Conservation (phyloP, 1,140 invertebrate genomes). For the Coelopa frigida region DNA sequence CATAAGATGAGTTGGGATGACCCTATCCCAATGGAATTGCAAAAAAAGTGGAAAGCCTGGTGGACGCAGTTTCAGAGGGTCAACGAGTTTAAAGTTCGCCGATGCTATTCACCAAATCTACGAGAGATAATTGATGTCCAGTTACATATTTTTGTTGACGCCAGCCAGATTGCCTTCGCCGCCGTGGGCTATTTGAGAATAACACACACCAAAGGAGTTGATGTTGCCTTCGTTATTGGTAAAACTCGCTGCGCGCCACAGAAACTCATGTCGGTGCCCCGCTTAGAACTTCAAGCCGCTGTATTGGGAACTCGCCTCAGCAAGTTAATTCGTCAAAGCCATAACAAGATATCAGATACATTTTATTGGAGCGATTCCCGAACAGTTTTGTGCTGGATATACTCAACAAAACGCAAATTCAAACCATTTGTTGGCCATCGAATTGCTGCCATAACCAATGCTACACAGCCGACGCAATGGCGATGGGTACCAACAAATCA, state of each 20-base stretch:
- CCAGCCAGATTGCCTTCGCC: conserved; percentile 27
- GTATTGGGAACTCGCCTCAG: conserved; percentile 19
- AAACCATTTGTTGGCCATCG: conserved; percentile 27
- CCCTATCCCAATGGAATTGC: background rate
- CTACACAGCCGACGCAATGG: conserved; percentile 15
- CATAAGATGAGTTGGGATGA: conserved; percentile 9
- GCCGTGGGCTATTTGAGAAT: too few relatives aligned
- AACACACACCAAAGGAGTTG: background rate
- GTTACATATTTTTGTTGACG: conserved; percentile 21
- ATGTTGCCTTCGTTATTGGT: conserved; percentile 15
- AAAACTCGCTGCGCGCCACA: conserved; percentile 26
- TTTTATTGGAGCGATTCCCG: conserved; percentile 36
- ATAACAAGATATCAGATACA: conserved; percentile 7
- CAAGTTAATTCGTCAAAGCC: background rate
- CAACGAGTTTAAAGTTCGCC: background rate
- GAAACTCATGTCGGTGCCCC: conserved; percentile 22
- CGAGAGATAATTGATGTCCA: background rate
- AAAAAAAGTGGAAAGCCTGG: conserved; percentile 2
- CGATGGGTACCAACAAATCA: conserved; percentile 21
- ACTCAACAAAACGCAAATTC: conserved; percentile 18
- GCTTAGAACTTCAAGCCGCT: conserved; percentile 27
- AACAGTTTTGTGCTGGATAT: conserved; percentile 32
- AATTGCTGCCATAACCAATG: background rate
- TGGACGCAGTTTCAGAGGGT: conserved; percentile 10
- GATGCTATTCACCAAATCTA: background rate